Conservation (phyloP, 2,113 vertebrate genomes). For the Coryphaenoides rupestris region DNA sequence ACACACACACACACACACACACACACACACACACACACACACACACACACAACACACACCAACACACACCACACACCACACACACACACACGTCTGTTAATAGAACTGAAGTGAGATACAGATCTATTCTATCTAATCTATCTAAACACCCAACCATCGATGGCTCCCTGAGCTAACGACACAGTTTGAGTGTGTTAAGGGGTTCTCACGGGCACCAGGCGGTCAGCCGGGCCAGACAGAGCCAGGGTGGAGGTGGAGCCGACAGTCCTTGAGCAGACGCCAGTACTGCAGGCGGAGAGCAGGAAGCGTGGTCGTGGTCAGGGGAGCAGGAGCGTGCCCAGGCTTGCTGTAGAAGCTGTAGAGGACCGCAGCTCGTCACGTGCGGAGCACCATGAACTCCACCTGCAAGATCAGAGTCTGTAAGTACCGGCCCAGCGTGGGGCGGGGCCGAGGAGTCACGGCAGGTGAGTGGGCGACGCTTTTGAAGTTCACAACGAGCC, state of each 20-base stretch:
- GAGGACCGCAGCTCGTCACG: conserved; percentile 71
- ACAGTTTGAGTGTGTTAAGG: background rate
- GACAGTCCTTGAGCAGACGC: conserved; percentile 88
- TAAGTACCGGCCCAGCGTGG: background rate
- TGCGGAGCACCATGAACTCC: conserved; percentile 76
- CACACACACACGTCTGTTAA: too few species aligned
- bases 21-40: conserved; percentile 37
- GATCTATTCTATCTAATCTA: too few species aligned
- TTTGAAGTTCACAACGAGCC: background rate
- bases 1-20: conserved; percentile 54
- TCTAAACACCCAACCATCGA: too few species aligned
- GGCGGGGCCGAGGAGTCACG: background rate
- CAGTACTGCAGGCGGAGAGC: conserved; percentile 86
- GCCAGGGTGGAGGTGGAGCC: conserved; percentile 71
- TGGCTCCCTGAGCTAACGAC: background rate
- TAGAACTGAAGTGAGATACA: too few species aligned
- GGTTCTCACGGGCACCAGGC: conserved; percentile 65
- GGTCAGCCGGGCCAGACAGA: conserved; percentile 77
- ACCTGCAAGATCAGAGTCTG: conserved; percentile 64
- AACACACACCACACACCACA: too few species aligned
- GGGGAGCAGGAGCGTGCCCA: conserved; percentile 58
- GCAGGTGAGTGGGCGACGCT: background rate
- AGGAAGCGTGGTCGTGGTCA: conserved; percentile 71
- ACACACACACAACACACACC: too few species aligned
- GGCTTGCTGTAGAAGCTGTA: conserved; percentile 84